Base-by-base conservation (phyloP, 2,888 invertebrate genomes). In the Coenonympha arcania region DNA sequence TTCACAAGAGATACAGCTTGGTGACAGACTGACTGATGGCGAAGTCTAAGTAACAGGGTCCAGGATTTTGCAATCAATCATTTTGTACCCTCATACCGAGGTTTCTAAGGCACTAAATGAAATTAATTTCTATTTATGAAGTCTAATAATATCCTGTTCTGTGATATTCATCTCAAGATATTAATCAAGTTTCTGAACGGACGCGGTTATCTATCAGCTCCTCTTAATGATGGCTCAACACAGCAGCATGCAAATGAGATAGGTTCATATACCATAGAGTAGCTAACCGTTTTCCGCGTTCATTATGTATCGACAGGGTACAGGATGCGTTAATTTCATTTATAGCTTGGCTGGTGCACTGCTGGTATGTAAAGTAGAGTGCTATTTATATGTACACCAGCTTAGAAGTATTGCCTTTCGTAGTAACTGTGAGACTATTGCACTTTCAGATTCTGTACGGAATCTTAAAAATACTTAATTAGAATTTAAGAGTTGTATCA, bases 301-400 rank as follows among this genome's bases (percentile, higher is more conserved):
- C 56, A 50, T 62, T 56, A 58, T 54, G 43, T 53, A 54, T 55
- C 57, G 54, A 61, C 59, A 52, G 48, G 42, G 51, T 52, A 57
- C 63, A 65, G 66, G 64, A 70, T 71, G 59, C 56, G 59, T 64
- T 67, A 68, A 62, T 50, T 65, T 63, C 66, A 71, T 70, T 72
- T 69, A 72, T 72, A 60, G 20, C 39, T 36, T 3, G 24, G 24
- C n/a, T n/a, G n/a, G n/a, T n/a, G n/a, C n/a, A 39, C 22, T 24
- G 39, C 9, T 24, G 22, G 15, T 33, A 20, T 13, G 15, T 33
- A 20, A 24, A 45, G 26, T 11, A 26, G 11, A 1, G 24, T 36
- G 18, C 26, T 18, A 34, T 24, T 24, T 39, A 39, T 15, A 39
- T 4, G 13, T n/a, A n/a, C n/a, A n/a, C n/a, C n/a, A 15, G 39